Evolutionary conservation across 2,113 vertebrate genomes (phyloP), one percentile per base, ranked within the genome.

Genomic region (Octodon degus): DNA sequence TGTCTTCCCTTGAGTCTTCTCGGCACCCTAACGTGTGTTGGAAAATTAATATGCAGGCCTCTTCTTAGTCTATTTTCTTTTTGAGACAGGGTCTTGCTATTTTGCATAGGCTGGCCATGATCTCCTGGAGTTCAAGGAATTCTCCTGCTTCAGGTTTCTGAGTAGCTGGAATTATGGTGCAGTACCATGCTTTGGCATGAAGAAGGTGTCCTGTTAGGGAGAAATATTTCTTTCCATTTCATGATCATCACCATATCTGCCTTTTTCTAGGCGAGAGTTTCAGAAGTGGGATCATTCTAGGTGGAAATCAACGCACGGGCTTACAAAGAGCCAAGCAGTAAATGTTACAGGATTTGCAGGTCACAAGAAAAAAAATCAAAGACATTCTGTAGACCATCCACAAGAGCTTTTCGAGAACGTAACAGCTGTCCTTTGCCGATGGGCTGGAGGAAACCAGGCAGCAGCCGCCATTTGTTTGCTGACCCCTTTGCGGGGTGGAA

Each of bases 391-490:
- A 50, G 40, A 72, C 53, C 2, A 14, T 37, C 10, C 8, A 4
- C 19, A 20, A 58, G 76, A 83, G 53, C 74, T 53, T 4, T 27
- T 34, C 37, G 20, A n/a, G 83, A 62, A 50, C 4, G 32, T 14
- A 24, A 34, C 43, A 30, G 50, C 65, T 19, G 0, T 22, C 53
- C 70, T 72, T 11, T 19, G 91, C 76, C 11, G 0, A 0, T 1
- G 0, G 72, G 55, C 72, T 12, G 22, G 7, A 7, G 2, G 6
- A 43, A 82, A 9, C 19, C 30, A 86, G 53, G 37, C 0, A 13
- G 53, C 0, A 1, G 55, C 53, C 67, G n/a, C 27, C 3, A 0
- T 74, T 58, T 79, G 68, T 34, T 79, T 77, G 82, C 8, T 0
- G 1, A 24, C 11, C 24, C 27, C 43, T 37, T 55, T 79, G 32